These are phyloP conservation scores for Columba janthina DNA, from an alignment of 2,113 vertebrate species.

Conservation along the genomic window DNA sequence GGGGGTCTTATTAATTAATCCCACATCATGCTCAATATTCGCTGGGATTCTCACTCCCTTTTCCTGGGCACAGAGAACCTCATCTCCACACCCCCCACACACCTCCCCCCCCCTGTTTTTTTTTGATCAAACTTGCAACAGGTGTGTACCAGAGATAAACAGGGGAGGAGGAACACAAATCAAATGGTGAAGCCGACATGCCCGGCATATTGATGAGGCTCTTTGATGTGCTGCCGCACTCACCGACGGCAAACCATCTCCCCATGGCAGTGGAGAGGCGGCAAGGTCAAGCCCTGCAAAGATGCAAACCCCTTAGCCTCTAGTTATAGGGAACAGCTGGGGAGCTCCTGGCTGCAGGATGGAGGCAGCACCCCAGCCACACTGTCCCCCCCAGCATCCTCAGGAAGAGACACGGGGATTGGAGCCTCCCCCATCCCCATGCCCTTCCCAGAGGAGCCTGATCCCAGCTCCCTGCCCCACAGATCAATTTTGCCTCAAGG, in stretches of 20 bases:
- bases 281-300: not conserved
- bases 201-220: not conserved
- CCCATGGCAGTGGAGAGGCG: fast-evolving
- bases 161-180: not conserved
- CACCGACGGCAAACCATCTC: not conserved
- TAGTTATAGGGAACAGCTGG: not conserved
- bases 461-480: not conserved
- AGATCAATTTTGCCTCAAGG: not conserved
- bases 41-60: fast-evolving
- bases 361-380: not conserved
- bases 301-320: fast-evolving
- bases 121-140: not conserved
- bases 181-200: not conserved
- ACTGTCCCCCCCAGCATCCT: fast-evolving
- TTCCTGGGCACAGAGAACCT: not conserved
- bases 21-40: not conserved
- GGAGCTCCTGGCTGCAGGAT: not conserved
- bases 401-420: not conserved
- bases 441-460: not conserved
- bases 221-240: fast-evolving
- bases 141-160: not conserved
- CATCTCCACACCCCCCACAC: not conserved
- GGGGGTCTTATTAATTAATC: not conserved
- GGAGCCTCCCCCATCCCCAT: not conserved
- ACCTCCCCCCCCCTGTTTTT: not conserved